Evolutionary conservation across 2,888 invertebrate genomes (phyloP).

Genomic region (Dioctria rufipes): DNA sequence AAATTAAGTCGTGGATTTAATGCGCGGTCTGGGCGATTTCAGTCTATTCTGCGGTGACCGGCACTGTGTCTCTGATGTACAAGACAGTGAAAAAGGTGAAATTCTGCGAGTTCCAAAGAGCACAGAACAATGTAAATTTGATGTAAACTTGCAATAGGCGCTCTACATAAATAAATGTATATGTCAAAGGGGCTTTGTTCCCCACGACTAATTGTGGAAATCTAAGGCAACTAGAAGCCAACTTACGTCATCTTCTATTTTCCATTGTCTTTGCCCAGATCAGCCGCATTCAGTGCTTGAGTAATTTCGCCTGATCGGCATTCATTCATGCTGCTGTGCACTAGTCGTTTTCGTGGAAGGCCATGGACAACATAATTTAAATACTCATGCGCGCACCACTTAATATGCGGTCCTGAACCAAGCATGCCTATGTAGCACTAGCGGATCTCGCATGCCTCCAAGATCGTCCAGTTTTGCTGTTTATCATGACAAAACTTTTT

Average conservation of each 20-base stretch:
- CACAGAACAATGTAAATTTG: conserved; percentile 44
- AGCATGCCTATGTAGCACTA: neutral
- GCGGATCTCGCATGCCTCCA: conserved; percentile 6
- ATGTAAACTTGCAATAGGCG: conserved; percentile 3
- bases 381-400: conserved; percentile 53
- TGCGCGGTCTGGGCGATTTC: conserved; percentile 16
- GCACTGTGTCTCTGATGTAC: neutral
- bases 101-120: neutral
- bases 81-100: neutral
- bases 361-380: conserved; percentile 54
- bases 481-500: conserved; percentile 42
- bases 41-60: conserved; percentile 7
- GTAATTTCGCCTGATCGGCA: conserved; percentile 24
- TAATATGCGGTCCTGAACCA: conserved; percentile 30
- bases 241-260: conserved; percentile 46
- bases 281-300: conserved; percentile 10
- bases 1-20: conserved; percentile 59
- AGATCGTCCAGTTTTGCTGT: conserved; percentile 12
- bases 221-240: conserved; percentile 3
- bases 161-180: neutral
- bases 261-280: conserved; percentile 39
- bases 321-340: no score
- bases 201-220: conserved; percentile 48
- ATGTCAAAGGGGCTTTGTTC: neutral
- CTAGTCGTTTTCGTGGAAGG: conserved; percentile 11